Evolutionary conservation across 2,888 invertebrate genomes (phyloP), one percentile per base, ranked within the genome.

Genomic region (Fragum whitleyi): DNA sequence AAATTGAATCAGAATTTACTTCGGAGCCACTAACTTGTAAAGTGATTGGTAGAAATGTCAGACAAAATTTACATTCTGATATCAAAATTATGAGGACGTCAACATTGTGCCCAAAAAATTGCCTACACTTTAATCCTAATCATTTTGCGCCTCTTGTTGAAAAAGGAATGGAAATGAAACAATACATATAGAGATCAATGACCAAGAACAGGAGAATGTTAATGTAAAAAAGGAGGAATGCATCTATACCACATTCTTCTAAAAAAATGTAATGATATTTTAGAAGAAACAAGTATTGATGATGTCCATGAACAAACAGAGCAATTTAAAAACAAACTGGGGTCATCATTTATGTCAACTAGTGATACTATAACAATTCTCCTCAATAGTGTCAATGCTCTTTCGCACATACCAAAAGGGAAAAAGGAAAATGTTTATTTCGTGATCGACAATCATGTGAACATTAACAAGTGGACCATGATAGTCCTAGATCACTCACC

Each of bases 401-500:
- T 65, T 21, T n/a, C 21, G 16, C n/a, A 57, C 14, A 72, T 81
- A 21, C 81, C 81, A 21, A 16, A 21, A 16, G 79, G 84, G 2
- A 19, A 32, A n/a, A n/a, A n/a, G n/a, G n/a, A n/a, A n/a, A n/a
- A n/a, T n/a, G n/a, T n/a, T n/a, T n/a, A n/a, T n/a, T n/a, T n/a
- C n/a, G n/a, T n/a, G n/a, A n/a, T n/a, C n/a, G n/a, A 3, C 79
- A 81, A 69, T 59, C 74, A 28, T 72, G 81, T 75, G 68, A 74
- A 3, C 81, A 62, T 70, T 81, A 75, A 47, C 23, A 77, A 0
- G 21, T 81, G 5, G 36, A 81, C 9, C 79, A 81, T 47, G 14
- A 36, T 16, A 39, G 3, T 19, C 81, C n/a, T n/a, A n/a, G n/a
- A n/a, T n/a, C n/a, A n/a, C n/a, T n/a, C n/a, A n/a, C n/a, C n/a